These are phyloP conservation scores for Peromyscus leucopus DNA, from an alignment of 2,113 vertebrate genomes.

Conservation along the genomic window DNA sequence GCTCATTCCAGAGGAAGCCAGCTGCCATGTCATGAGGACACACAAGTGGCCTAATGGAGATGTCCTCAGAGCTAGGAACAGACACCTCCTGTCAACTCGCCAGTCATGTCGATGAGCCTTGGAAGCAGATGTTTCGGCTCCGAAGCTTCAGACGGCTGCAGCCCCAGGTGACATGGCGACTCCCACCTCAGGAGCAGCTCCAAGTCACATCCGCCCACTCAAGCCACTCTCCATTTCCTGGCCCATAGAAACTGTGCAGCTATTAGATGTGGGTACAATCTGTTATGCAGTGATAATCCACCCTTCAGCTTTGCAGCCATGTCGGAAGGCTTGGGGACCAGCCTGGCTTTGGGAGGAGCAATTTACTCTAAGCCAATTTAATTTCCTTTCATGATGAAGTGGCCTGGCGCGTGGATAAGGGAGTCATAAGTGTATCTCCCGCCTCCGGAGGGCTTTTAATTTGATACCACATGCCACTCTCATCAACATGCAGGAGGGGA, in stretches of 20 bases:
- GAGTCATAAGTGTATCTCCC: conserved; percentile 40
- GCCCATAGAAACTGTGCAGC: not conserved
- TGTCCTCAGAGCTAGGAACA: not conserved
- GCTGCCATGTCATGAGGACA: not conserved
- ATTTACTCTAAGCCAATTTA: conserved; percentile 67
- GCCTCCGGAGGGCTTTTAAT: conserved; percentile 68
- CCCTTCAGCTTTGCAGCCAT: not conserved
- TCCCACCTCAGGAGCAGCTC: not conserved
- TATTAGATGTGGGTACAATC: not conserved
- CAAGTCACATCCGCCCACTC: not conserved
- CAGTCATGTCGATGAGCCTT: no score
- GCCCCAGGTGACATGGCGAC: not conserved
- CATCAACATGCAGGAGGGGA: conserved; percentile 24
- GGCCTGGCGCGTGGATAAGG: conserved; percentile 28
- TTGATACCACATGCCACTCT: conserved; percentile 59
- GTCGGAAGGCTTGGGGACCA: conserved; percentile 17
- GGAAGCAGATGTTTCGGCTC: not conserved
- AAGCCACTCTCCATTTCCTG: not conserved
- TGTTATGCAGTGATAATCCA: not conserved
- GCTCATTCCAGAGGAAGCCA: not conserved
- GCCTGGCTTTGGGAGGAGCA: conserved; percentile 18
- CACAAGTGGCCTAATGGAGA: not conserved
- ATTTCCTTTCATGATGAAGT: conserved; percentile 72
- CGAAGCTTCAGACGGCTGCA: not conserved
- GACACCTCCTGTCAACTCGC: not conserved